Conservation (phyloP, 2,888 invertebrate species). For the Blastobasis adustella region DNA sequence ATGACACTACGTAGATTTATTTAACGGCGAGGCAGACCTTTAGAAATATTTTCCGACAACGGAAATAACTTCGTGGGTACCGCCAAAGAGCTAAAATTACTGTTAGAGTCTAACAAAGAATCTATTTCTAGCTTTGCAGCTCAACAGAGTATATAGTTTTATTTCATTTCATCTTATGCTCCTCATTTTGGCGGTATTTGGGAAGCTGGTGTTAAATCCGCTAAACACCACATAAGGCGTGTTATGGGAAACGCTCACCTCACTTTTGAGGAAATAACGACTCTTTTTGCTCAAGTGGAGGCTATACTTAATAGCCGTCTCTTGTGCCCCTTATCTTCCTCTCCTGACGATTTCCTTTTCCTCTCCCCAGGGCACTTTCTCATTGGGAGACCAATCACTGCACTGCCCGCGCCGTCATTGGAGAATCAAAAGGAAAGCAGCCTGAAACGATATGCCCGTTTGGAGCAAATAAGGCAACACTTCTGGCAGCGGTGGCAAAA, state of each 20-base stretch:
- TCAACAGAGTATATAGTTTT: not conserved
- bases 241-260: conserved; percentile 12
- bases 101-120: not conserved
- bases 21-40: not conserved
- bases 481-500: conserved; percentile 18
- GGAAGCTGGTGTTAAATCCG: conserved; percentile 2
- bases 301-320: conserved; percentile 13
- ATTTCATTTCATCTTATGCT: conserved; percentile 1
- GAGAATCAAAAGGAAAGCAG: not conserved
- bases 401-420: not conserved
- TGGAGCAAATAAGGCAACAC: conserved; percentile 15
- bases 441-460: conserved; percentile 6
- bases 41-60: not conserved
- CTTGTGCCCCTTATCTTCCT: conserved; percentile 6
- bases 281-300: conserved; percentile 12
- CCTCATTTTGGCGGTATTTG: conserved; percentile 5
- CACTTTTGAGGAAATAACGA: conserved; percentile 12
- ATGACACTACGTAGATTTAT: conserved; percentile 1
- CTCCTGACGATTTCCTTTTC: conserved; percentile 9
- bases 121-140: not conserved
- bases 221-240: conserved; percentile 6
- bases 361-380: conserved; percentile 15
- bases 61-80: not conserved
- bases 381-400: conserved; percentile 10
- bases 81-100: not conserved